phyloP scores from a whole-genome alignment of 2,113 vertebrate species.

The Catagonus wagneri region DNA sequence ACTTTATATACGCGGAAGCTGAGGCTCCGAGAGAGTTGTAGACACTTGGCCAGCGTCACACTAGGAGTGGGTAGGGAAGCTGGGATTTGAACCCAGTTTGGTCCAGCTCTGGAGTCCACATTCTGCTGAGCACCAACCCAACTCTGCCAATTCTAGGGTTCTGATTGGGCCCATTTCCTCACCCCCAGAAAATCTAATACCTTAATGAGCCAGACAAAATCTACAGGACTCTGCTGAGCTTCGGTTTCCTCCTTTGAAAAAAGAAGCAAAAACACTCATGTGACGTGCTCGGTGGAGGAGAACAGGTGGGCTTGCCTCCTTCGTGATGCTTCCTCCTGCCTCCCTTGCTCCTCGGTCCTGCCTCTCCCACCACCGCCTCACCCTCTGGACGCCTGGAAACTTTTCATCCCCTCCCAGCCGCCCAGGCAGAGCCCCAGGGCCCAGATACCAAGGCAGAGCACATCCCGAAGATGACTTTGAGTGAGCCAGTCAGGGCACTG shows the following conservation, averaged over 20 bases:
- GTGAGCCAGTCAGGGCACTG: slow-evolving; percentile 67
- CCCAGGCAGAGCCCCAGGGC: background rate
- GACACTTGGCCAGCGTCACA: too few relatives aligned
- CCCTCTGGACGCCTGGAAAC: background rate
- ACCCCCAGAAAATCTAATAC: background rate
- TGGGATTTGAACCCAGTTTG: too few relatives aligned
- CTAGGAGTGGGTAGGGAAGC: background rate
- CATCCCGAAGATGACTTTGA: background rate
- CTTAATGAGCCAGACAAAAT: too few relatives aligned
- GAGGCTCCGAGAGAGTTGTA: background rate
- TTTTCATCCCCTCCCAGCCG: background rate
- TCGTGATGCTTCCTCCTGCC: too few relatives aligned
- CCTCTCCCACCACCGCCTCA: background rate
- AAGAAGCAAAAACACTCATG: background rate
- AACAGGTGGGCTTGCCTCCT: background rate
- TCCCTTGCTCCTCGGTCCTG: background rate
- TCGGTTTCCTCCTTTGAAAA: background rate
- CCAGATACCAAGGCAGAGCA: slow-evolving; percentile 65
- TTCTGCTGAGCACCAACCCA: background rate
- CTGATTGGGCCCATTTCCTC: background rate
- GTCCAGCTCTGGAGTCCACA: background rate
- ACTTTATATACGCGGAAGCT: background rate
- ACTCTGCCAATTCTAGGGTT: background rate
- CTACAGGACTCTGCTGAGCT: background rate
- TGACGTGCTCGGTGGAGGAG: background rate